Conservation (phyloP, 2,113 vertebrate genomes). For the Elephantulus edwardii region DNA sequence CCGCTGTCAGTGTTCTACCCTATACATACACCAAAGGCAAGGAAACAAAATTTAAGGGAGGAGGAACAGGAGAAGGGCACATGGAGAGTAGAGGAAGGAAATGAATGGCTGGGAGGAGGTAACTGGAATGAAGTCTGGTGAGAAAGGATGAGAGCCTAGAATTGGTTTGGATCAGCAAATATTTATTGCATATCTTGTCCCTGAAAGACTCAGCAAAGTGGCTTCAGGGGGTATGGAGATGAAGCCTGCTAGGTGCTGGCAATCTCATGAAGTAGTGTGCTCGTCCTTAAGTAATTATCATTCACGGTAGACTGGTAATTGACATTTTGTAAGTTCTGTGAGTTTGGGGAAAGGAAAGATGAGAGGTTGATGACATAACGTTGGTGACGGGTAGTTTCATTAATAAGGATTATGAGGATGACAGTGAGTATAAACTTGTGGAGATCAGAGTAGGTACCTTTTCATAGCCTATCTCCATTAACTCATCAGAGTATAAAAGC, state of each 20-base stretch:
- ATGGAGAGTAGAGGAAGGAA: background rate
- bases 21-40: background rate
- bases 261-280: background rate
- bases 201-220: background rate
- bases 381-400: background rate
- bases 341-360: background rate
- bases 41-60: background rate
- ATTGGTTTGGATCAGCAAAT: background rate
- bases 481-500: background rate
- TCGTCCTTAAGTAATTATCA: background rate
- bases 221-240: background rate
- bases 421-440: accelerated
- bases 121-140: background rate
- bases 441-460: background rate
- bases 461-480: background rate
- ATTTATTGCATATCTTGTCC: background rate
- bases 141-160: background rate
- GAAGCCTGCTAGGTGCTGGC: background rate
- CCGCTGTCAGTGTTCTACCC: background rate
- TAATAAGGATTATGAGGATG: background rate
- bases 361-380: background rate
- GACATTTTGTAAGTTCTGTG: background rate
- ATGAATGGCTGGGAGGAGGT: background rate
- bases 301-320: background rate
- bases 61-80: background rate